phyloP scores from a whole-genome alignment of 30 jellyfish, hydroid and myxozoan species.

The Cassiopea andromeda region DNA sequence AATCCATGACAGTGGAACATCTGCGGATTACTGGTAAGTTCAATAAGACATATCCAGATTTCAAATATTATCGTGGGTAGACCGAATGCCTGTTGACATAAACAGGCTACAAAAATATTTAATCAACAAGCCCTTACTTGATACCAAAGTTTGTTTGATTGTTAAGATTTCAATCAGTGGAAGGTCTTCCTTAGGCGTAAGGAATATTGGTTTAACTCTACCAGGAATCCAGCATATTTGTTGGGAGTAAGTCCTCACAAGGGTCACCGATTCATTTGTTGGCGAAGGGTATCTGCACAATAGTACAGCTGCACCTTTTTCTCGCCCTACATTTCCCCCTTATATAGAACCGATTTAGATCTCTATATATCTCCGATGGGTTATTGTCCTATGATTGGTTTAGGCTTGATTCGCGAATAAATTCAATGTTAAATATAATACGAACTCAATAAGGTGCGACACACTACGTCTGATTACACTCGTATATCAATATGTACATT shows the following conservation, averaged over 20 bases:
- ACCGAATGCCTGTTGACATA: not conserved
- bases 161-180: not conserved
- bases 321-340: too few relatives aligned
- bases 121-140: not conserved
- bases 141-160: not conserved
- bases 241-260: too few relatives aligned
- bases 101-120: conserved; percentile 21
- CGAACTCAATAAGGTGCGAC: conserved; percentile 25
- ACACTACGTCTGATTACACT: not conserved
- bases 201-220: too few relatives aligned
- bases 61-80: not conserved
- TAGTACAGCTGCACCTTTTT: too few relatives aligned
- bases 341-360: not conserved
- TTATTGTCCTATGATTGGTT: not conserved
- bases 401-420: not conserved
- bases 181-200: too few relatives aligned
- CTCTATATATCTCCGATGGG: not conserved
- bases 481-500: conserved; percentile 27
- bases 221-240: too few relatives aligned
- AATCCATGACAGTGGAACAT: not conserved
- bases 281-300: too few relatives aligned
- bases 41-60: not conserved
- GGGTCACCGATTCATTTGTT: too few relatives aligned
- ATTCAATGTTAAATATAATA: not conserved
- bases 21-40: not conserved